Evolutionary conservation across 1,140 invertebrate genomes (phyloP), one percentile per base, ranked within the genome.

Genomic region (Trachelipus rathkii): DNA sequence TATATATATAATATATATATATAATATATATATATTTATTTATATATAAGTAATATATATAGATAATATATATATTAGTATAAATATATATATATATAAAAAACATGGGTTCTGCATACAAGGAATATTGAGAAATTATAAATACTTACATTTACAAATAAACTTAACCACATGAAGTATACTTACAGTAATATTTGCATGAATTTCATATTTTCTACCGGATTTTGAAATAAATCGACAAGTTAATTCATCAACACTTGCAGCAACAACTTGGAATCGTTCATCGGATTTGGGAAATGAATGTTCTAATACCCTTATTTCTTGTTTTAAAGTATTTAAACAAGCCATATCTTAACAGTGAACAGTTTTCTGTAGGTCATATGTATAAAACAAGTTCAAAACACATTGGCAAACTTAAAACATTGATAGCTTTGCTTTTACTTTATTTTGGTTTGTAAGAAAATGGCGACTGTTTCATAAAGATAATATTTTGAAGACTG

Each of bases 211-310:
- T 88, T 94, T 93, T 86, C 95, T 95, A 83, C 94, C 95, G 89
- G 92, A 94, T 87, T 90, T 92, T 84, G 92, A 92, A 87, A 98
- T 91, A 88, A 99, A 99, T 86, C 93, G 92, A 89, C 95, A 98
- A 84, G 93, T 93, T 82, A 99, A 89, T 88, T 99, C 97, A 87
- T 99, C 96, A 83, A 99, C 95, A 89, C 95, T 96, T 83, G 96
- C 96, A 84, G 94, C 92, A 86, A 96, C 90, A 87, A 97, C 94
- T 89, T 96, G 95, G 91, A 98, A 98, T 84, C 95, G 89, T 86
- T 97, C 94, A 90, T 98, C 95, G 85, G 90, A 92, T 89, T 95
- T 96, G 73, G 94, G 91, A 88, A 98, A 98, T 84, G 94, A 90
- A 85, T 91, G 90, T 88, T 98, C 95, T 87, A 99, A 89, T 85